Base-by-base conservation (phyloP, 2,888 invertebrate species). In the Mechanitis messenoides region DNA sequence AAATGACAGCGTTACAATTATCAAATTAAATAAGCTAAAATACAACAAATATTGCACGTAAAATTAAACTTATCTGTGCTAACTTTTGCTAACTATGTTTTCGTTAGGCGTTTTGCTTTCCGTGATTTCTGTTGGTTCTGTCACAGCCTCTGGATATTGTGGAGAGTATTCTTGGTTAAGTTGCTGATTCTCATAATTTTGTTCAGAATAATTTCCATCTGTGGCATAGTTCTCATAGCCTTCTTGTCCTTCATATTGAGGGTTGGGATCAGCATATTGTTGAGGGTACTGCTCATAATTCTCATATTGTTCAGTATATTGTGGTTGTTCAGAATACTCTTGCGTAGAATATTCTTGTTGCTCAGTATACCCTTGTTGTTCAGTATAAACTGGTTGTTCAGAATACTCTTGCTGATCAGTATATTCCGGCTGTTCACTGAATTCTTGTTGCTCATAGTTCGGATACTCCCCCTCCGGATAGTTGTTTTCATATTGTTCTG, bases 1-100 rank as follows among this genome's bases (percentile, higher is more conserved):
- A 65, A 65, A 61, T 61, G 56, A 57, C 62, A 45, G 50, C 33
- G 38, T 20, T 31, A 31, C 53, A 60, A 50, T 60, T 35, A 38
- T 47, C 59, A 38, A 63, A 62, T 55, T 62, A 59, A 72, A 68
- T 61, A 61, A 70, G 76, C 77, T 71, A 68, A 70, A 77, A 68
- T 50, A 71, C 76, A 79, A 78, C 74, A 75, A 78, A 77, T 83
- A 86, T 85, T 85, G 84, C 85, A 85, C 85, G 66, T 76, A 80
- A 68, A 77, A 62, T 55, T 3, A 38, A 59, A 63, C 33, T 71
- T 72, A 68, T 38, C 20, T 33, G 60, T 74, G 85, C 81, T 88
- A 88, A 83, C 87, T 88, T 74, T 85, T 78, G 76, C 74, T 80
- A 69, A 72, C 70, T 70, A 76, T 61, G 68, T 78, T 79, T 66